Evolutionary conservation across 2,797 vertebrate species (phyloP).

Genomic region (Spea hammondii): DNA sequence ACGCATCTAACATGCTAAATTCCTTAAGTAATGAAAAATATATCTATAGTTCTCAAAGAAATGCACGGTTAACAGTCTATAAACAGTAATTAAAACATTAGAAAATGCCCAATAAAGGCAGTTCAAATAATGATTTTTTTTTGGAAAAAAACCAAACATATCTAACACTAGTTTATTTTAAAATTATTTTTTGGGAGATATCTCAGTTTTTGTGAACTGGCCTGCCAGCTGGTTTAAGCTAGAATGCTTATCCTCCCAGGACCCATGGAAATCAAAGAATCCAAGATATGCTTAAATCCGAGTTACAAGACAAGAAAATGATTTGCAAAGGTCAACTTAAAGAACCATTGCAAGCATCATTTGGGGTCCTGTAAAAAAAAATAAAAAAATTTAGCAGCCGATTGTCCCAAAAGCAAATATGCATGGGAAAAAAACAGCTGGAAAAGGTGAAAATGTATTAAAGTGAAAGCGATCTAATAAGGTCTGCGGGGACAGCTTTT

Average conservation of each 20-base stretch:
- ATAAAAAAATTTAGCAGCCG: not conserved
- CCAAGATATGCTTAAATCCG: too few species aligned
- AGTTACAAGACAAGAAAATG: not conserved
- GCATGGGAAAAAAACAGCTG: conserved; percentile 69
- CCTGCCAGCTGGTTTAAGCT: not conserved
- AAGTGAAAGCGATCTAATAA: conserved; percentile 74
- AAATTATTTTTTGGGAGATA: not conserved
- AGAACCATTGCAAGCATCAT: not conserved
- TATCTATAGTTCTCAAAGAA: too few species aligned
- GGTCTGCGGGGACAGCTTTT: conserved; percentile 70
- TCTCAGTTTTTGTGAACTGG: not conserved
- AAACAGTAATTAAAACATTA: too few species aligned
- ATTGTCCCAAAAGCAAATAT: conserved; percentile 54
- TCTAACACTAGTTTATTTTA: too few species aligned
- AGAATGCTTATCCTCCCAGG: not conserved
- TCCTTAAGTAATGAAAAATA: too few species aligned
- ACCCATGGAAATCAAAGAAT: not conserved
- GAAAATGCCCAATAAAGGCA: too few species aligned
- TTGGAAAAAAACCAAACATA: too few species aligned
- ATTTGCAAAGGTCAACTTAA: not conserved
- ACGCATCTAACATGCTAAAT: too few species aligned
- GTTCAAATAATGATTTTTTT: too few species aligned
- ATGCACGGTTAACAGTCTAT: too few species aligned
- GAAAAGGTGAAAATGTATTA: conserved; percentile 66
- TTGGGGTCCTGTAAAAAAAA: not conserved